A percentile compares a stretch with the other conserved stretches of the same genome.
Conservation (phyloP, 2,888 invertebrate species). For the Brachyptera putata region DNA sequence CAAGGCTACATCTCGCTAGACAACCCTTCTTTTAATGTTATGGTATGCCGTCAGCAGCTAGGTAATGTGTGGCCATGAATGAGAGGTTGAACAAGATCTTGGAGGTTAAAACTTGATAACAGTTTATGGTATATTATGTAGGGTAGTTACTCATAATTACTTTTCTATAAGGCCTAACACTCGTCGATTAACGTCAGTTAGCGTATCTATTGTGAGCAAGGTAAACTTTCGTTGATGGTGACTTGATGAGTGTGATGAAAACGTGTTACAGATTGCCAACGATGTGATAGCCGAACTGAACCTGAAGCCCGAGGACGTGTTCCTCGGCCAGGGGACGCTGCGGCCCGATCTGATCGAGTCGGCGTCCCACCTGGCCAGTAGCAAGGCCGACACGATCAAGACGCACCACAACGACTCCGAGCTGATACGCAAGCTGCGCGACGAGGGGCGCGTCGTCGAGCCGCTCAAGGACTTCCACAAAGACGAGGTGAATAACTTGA, state of each 20-base stretch:
- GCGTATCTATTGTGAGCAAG: too few species aligned
- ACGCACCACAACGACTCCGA: slow-evolving; percentile 99
- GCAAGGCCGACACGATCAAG: slow-evolving; percentile 93
- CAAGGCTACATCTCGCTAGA: slow-evolving; percentile 9
- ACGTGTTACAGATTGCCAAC: slow-evolving; percentile 76
- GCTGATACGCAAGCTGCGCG: slow-evolving; percentile 68
- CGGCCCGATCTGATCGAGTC: slow-evolving; percentile 98
- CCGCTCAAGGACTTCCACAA: slow-evolving; percentile 99
- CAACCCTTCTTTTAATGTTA: background rate
- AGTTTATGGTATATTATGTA: too few species aligned
- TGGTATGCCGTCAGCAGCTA: too few species aligned
- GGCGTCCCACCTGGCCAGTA: slow-evolving; percentile 79
- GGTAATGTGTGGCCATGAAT: too few species aligned
- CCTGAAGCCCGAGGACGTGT: slow-evolving; percentile 86
- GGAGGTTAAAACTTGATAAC: too few species aligned
- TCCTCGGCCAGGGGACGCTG: slow-evolving; percentile 91
- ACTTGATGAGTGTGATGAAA: too few species aligned
- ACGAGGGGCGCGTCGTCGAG: slow-evolving; percentile 84
- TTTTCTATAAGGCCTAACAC: too few species aligned
- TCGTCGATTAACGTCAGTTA: too few species aligned
- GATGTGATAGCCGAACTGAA: slow-evolving; percentile 84
- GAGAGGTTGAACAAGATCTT: too few species aligned
- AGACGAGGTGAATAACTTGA: slow-evolving; percentile 91
- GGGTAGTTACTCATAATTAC: too few species aligned
- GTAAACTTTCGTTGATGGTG: too few species aligned